Percentiles rank a stretch among this genome's conserved stretches.
Evolutionary conservation across 2,888 invertebrate species (phyloP).

Genomic region (Pseudolycoriella hygida): DNA sequence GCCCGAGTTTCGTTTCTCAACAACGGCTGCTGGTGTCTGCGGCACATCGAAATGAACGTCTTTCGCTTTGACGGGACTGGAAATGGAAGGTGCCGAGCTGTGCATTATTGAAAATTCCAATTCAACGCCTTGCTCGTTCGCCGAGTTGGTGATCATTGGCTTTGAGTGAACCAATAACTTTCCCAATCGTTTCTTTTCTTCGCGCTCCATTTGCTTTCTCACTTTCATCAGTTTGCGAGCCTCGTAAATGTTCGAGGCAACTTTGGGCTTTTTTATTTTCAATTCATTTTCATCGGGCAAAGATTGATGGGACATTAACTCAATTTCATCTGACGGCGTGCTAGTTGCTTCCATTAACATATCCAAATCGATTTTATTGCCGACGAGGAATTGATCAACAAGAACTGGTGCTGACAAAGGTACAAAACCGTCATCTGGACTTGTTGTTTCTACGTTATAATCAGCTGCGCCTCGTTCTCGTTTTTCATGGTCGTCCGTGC

Average conservation of each 20-base stretch:
- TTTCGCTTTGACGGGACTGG: not conserved
- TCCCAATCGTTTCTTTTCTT: constrained; percentile 37
- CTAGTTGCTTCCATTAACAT: constrained; percentile 17
- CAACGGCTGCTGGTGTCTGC: not conserved
- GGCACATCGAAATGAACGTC: not conserved
- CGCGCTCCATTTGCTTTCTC: constrained; percentile 42
- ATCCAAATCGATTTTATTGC: constrained; percentile 17
- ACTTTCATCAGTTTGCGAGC: constrained; percentile 47
- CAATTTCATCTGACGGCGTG: constrained; percentile 28
- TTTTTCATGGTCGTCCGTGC: not conserved
- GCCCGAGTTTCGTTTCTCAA: not conserved
- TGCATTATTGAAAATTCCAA: constrained; percentile 5
- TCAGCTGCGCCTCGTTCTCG: not conserved
- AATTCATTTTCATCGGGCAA: constrained; percentile 24
- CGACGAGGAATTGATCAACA: constrained; percentile 15
- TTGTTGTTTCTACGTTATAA: not conserved
- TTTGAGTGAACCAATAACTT: constrained; percentile 16
- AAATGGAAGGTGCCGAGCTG: not conserved
- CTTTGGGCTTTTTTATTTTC: constrained; percentile 45
- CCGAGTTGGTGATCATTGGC: not conserved
- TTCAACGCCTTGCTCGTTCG: constrained; percentile 4
- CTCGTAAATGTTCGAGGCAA: constrained; percentile 48
- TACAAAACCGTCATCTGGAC: constrained; percentile 1
- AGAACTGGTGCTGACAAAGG: constrained; percentile 2
- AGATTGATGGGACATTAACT: constrained; percentile 19